Conservation (phyloP, 2,797 vertebrate genomes). For the Propithecus deckenii region DNA sequence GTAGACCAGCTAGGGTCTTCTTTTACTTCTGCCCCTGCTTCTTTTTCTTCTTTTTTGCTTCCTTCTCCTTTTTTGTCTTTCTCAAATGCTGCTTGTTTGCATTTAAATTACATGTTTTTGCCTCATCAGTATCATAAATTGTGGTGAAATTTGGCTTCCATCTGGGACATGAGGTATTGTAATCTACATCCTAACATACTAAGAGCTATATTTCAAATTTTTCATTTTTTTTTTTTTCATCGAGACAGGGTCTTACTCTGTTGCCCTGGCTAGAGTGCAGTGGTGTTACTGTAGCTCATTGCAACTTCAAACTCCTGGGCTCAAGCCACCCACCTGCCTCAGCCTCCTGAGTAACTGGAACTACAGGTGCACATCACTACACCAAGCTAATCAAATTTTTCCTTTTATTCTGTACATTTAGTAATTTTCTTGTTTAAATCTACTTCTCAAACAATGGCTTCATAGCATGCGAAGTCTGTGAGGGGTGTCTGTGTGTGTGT, state of each 20-base stretch:
- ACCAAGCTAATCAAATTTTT: not conserved
- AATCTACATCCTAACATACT: not conserved
- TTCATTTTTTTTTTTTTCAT: not conserved
- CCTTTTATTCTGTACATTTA: not conserved
- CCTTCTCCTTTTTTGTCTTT: not conserved
- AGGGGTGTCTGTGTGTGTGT: not conserved
- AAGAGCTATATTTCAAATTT: not conserved
- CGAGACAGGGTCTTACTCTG: not conserved
- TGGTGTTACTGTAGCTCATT: not conserved
- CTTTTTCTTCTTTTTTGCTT: not conserved
- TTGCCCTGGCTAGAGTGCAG: no score
- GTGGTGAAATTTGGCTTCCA: not conserved
- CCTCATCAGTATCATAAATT: slow-evolving; percentile 7
- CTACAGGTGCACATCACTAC: no score
- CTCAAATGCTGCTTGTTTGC: not conserved
- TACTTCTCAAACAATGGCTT: not conserved
- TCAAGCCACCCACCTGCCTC: not conserved
- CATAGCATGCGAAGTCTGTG: not conserved
- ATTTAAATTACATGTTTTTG: not conserved
- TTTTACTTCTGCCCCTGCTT: not conserved
- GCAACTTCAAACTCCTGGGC: not conserved
- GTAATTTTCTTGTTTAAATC: not conserved
- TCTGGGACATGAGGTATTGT: not conserved
- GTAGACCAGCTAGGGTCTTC: not conserved
- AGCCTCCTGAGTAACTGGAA: not conserved